Evolutionary conservation across 2,113 vertebrate species (phyloP).

Genomic region (Phaethornis superciliosus): DNA sequence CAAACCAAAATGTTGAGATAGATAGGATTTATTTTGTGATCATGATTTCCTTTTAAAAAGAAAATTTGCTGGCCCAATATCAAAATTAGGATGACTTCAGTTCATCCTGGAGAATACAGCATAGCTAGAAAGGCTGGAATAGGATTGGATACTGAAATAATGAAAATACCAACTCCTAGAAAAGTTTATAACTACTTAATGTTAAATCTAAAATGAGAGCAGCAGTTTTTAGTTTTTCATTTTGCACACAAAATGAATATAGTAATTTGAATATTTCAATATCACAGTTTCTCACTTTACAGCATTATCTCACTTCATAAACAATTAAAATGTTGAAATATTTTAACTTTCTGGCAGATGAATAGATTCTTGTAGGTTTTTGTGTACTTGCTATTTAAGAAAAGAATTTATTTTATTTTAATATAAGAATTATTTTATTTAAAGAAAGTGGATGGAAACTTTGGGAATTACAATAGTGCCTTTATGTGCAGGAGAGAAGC

Average conservation of each 20-base stretch:
- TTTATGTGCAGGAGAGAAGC: neutral
- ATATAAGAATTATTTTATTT: too few species aligned
- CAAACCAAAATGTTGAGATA: neutral
- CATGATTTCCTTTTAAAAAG: neutral
- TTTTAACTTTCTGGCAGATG: neutral
- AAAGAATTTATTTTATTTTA: too few species aligned
- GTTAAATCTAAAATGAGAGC: neutral
- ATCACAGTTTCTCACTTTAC: too few species aligned
- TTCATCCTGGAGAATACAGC: neutral
- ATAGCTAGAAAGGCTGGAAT: neutral
- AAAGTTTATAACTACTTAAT: neutral
- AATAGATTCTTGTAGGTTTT: neutral
- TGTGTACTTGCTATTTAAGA: neutral
- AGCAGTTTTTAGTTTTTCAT: neutral
- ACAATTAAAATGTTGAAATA: neutral
- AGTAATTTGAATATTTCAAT: too few species aligned
- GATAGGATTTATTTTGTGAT: neutral
- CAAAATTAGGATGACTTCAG: neutral
- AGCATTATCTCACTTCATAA: neutral
- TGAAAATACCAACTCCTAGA: neutral
- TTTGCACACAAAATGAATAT: too few species aligned
- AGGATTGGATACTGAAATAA: neutral
- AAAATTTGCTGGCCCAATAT: neutral
- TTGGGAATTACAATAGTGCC: neutral
- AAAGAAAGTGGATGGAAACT: neutral